phyloP scores from a whole-genome alignment of 2,888 invertebrate genomes.

The Hyalella azteca region DNA sequence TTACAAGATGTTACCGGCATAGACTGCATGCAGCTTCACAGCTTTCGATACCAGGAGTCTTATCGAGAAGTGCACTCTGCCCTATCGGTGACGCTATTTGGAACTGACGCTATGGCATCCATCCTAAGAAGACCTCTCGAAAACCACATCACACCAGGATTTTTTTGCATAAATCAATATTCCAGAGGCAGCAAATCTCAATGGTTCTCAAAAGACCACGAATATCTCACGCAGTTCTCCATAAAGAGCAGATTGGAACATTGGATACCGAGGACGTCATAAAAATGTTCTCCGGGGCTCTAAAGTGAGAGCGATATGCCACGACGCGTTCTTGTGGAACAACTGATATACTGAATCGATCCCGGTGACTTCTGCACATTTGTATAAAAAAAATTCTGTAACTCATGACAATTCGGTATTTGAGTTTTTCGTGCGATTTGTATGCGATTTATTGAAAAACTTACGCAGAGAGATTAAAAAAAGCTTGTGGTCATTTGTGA shows the following conservation, averaged over 20 bases:
- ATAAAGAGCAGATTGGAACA: slow-evolving; percentile 33
- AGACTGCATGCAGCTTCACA: no score
- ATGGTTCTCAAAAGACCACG: slow-evolving; percentile 28
- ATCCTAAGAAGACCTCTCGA: not conserved
- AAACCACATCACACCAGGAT: not conserved
- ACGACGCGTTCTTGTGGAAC: not conserved
- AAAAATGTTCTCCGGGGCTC: slow-evolving; percentile 14
- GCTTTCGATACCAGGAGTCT: not conserved
- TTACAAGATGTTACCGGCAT: no score
- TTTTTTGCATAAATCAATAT: slow-evolving; percentile 36
- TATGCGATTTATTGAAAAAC: no score
- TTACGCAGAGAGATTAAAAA: no score
- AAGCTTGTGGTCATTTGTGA: no score
- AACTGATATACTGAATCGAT: not conserved
- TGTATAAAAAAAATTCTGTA: no score
- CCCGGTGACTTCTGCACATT: no score
- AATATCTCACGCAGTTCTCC: slow-evolving; percentile 33
- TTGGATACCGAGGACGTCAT: slow-evolving; percentile 23
- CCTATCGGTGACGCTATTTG: not conserved
- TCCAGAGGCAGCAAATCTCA: slow-evolving; percentile 27
- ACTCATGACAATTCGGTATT: no score
- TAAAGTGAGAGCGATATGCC: slow-evolving; percentile 11
- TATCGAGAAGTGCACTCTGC: not conserved
- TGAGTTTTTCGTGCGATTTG: no score
- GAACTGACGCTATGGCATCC: not conserved